These are phyloP conservation scores for Propithecus coquereli DNA, from an alignment of 2,113 vertebrate genomes.

Conservation along the genomic window DNA sequence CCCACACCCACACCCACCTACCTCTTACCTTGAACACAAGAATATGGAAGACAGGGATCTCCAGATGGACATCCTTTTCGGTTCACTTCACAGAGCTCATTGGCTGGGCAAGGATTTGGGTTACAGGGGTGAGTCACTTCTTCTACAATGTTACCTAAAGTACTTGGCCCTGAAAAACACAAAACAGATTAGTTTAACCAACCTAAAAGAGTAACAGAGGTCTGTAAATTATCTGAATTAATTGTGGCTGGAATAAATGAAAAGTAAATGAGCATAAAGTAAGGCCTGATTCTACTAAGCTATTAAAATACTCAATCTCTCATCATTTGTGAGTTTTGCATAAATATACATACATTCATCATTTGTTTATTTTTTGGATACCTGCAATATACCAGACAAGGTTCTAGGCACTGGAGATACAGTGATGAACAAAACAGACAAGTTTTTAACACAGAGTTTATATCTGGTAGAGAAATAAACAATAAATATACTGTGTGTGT, in stretches of 20 bases:
- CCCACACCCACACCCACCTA: neutral
- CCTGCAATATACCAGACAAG: neutral
- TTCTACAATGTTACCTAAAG: conserved; percentile 87
- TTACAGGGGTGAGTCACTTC: conserved; percentile 99
- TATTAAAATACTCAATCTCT: neutral
- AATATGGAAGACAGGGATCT: conserved; percentile 90
- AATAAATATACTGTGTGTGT: neutral
- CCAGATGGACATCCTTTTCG: conserved; percentile 91
- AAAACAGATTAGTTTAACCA: neutral
- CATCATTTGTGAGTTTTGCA: conserved; percentile 23
- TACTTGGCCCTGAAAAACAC: conserved; percentile 88
- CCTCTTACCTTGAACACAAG: conserved; percentile 91
- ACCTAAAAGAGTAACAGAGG: conserved; percentile 7
- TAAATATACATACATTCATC: neutral
- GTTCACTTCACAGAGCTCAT: conserved; percentile 96
- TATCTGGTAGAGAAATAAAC: neutral
- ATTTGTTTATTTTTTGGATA: neutral
- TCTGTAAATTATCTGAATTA: neutral
- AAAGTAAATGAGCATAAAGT: neutral
- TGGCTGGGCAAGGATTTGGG: conserved; percentile 95
- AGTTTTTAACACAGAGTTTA: neutral
- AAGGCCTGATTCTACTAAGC: neutral
- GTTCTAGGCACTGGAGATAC: neutral
- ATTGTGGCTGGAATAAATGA: conserved; percentile 5
- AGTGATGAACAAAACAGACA: conserved; percentile 13